Conservation (phyloP, 1,140 invertebrate species). For the Laupala kohalensis region DNA sequence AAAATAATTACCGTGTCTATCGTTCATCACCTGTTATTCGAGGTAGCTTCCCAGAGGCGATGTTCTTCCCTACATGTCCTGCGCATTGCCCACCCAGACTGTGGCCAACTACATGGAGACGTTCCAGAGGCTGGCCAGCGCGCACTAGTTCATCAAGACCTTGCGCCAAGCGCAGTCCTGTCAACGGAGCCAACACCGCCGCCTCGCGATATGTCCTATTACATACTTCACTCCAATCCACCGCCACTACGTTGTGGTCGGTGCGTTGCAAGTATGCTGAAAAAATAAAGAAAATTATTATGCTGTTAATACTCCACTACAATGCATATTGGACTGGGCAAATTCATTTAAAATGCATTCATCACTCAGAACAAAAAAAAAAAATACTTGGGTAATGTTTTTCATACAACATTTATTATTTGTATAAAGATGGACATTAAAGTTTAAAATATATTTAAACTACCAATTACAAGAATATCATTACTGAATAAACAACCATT, state of each 20-base stretch:
- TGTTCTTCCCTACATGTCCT: slow-evolving; percentile 22
- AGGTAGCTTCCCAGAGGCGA: slow-evolving; percentile 10
- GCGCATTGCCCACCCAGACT: slow-evolving; percentile 26
- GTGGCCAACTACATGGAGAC: slow-evolving; percentile 26
- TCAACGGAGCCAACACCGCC: neutral
- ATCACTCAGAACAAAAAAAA: no score
- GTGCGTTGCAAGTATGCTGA: slow-evolving; percentile 16
- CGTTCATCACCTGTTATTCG: neutral
- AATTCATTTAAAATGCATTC: no score
- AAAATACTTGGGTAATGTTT: no score
- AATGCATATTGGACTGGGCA: no score
- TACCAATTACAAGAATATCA: no score
- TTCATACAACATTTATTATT: no score
- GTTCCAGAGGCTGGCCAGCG: slow-evolving; percentile 16
- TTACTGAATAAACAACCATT: no score
- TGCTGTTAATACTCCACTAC: no score
- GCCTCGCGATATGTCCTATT: slow-evolving; percentile 2
- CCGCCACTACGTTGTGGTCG: slow-evolving; percentile 19
- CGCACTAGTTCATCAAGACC: slow-evolving; percentile 14
- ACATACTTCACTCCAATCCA: slow-evolving; percentile 17
- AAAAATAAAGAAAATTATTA: no score
- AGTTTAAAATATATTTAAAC: no score
- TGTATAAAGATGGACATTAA: no score
- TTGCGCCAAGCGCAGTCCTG: slow-evolving; percentile 1
- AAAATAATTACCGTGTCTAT: no score